Evolutionary conservation across 2,113 vertebrate genomes (phyloP).

Genomic region (Okapia johnstoni): DNA sequence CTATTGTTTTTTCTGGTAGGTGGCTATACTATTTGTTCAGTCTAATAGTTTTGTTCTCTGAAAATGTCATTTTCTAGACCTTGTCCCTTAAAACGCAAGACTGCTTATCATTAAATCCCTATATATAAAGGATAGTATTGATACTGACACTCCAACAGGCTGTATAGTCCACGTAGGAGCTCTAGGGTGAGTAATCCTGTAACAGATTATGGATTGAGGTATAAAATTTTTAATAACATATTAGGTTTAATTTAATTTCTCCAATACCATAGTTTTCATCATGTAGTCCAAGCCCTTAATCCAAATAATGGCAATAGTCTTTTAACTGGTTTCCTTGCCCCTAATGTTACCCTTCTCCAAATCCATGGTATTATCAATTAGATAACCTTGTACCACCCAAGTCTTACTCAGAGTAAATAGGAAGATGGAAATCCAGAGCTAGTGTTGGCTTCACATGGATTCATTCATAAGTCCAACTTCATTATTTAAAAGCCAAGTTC

Average conservation of each 20-base stretch:
- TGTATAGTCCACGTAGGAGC: neutral
- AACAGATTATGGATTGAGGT: neutral
- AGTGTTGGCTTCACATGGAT: neutral
- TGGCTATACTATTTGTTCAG: neutral
- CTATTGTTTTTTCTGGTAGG: neutral
- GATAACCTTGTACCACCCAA: neutral
- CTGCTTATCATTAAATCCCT: neutral
- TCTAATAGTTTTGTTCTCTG: neutral
- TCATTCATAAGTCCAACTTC: neutral
- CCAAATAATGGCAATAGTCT: neutral
- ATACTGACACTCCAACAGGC: neutral
- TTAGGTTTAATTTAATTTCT: neutral
- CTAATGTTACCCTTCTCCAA: neutral
- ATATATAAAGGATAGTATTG: neutral
- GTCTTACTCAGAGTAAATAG: neutral
- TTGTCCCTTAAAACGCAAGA: neutral
- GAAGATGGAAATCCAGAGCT: neutral
- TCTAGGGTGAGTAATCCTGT: neutral
- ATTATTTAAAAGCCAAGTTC: neutral
- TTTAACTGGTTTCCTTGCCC: neutral
- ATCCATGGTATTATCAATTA: neutral
- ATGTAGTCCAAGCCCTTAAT: neutral
- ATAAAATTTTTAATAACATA: neutral
- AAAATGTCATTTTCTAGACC: neutral
- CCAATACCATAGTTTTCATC: neutral